Percentiles rank a stretch among this genome's conserved stretches.
phyloP scores from a whole-genome alignment of 2,888 invertebrate genomes.

The Volucella zonaria region DNA sequence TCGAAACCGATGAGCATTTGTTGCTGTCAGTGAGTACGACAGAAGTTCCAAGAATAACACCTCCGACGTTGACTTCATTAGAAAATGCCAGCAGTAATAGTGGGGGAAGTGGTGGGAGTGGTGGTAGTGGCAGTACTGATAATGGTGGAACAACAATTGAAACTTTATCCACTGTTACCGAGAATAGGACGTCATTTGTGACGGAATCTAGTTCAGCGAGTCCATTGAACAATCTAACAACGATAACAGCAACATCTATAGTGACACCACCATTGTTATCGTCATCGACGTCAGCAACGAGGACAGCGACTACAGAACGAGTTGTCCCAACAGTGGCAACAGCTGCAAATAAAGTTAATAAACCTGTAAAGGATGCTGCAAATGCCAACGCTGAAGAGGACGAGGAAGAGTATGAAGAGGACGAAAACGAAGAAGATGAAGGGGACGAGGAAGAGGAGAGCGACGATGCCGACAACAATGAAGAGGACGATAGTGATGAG shows the following conservation, averaged over 20 bases:
- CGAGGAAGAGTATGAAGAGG: constrained; percentile 17
- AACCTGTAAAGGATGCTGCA: constrained; percentile 50
- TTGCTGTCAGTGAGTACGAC: constrained; percentile 77
- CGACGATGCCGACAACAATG: not conserved
- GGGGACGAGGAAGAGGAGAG: not conserved
- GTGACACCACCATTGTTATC: not conserved
- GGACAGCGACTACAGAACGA: constrained; percentile 22
- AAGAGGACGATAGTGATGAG: constrained; percentile 46
- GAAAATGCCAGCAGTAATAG: not conserved
- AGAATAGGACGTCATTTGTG: constrained; percentile 26
- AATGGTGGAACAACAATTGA: constrained; percentile 28
- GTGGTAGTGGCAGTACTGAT: not conserved
- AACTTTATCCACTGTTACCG: constrained; percentile 32
- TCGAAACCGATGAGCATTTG: constrained; percentile 81
- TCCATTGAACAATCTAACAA: constrained; percentile 43
- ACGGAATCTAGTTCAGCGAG: constrained; percentile 41
- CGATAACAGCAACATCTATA: constrained; percentile 8
- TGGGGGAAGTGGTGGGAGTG: not conserved
- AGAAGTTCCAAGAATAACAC: constrained; percentile 79
- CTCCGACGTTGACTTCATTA: constrained; percentile 75
- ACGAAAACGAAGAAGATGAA: constrained; percentile 20
- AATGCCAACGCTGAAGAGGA: constrained; percentile 27
- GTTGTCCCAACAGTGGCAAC: constrained; percentile 32
- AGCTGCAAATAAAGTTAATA: constrained; percentile 52
- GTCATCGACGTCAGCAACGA: not conserved